phyloP scores from a whole-genome alignment of 2,888 invertebrate species.

The Pyrgus malvae region DNA sequence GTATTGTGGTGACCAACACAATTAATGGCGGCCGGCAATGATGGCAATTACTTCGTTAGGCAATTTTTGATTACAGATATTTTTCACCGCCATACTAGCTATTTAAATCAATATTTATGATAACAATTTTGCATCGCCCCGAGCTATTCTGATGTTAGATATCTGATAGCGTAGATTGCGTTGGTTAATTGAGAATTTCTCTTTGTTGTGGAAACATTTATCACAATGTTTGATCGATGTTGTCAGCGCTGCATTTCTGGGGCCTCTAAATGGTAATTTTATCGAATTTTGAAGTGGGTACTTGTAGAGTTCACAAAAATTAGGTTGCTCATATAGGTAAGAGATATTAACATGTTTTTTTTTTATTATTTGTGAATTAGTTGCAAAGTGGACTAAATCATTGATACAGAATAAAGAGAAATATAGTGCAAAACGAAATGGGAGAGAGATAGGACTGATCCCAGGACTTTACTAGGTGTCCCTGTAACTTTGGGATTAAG shows the following conservation, averaged over 20 bases:
- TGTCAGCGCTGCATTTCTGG: background rate
- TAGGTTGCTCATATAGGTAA: too few species aligned
- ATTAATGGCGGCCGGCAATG: constrained; percentile 34
- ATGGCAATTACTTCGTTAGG: constrained; percentile 33
- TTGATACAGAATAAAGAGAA: too few species aligned
- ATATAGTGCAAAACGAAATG: too few species aligned
- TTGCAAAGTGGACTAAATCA: too few species aligned
- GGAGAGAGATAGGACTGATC: too few species aligned
- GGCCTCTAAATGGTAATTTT: too few species aligned
- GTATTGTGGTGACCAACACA: constrained; percentile 35
- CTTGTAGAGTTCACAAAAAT: too few species aligned
- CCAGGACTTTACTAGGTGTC: too few species aligned
- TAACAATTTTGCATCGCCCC: constrained; percentile 18
- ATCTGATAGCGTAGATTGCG: constrained; percentile 4
- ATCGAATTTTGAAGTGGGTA: too few species aligned
- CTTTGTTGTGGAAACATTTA: constrained; percentile 2
- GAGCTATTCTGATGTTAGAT: constrained; percentile 10
- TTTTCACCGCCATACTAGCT: constrained; percentile 14
- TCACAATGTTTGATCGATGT: background rate
- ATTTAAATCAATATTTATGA: constrained; percentile 22
- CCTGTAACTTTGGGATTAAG: too few species aligned
- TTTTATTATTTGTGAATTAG: too few species aligned
- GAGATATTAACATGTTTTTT: too few species aligned
- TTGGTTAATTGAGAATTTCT: constrained; percentile 1
- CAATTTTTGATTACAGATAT: constrained; percentile 36